Evolutionary conservation across 2,113 vertebrate species (phyloP).

Genomic region (Stigmatopora argus): DNA sequence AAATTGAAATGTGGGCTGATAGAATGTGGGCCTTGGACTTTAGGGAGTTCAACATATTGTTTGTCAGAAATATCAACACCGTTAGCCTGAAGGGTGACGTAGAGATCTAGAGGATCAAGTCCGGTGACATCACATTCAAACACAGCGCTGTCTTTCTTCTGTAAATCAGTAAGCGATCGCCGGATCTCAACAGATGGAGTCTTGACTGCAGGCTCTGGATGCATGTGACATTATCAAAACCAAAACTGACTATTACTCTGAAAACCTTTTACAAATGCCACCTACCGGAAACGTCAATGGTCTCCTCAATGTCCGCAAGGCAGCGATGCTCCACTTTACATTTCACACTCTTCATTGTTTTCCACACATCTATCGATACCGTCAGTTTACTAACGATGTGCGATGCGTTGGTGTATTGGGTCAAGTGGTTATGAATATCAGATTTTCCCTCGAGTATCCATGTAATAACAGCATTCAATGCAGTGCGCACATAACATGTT

Average conservation of each 20-base stretch:
- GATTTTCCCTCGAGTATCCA: conserved; percentile 25
- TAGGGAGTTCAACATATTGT: conserved; percentile 31
- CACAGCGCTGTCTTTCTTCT: conserved; percentile 18
- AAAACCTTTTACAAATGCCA: neutral
- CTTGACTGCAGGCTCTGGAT: conserved; percentile 20
- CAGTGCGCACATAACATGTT: conserved; percentile 44
- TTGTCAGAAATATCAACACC: neutral
- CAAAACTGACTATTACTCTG: neutral
- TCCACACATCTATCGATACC: conserved; percentile 18
- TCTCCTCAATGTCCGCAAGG: conserved; percentile 14
- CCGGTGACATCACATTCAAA: conserved; percentile 51
- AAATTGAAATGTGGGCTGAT: conserved; percentile 31
- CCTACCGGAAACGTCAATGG: conserved; percentile 21
- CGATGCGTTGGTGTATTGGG: neutral
- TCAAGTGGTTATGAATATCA: rapidly evolving
- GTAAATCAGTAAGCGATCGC: conserved; percentile 38
- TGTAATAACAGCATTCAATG: conserved; percentile 17
- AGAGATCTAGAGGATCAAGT: conserved; percentile 41
- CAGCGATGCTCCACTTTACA: conserved; percentile 59
- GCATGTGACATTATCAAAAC: neutral
- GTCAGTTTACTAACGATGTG: conserved; percentile 19
- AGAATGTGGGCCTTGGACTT: conserved; percentile 18
- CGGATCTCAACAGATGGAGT: conserved; percentile 52
- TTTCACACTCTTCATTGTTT: conserved; percentile 10
- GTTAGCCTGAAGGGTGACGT: conserved; percentile 40